Evolutionary conservation across 2,888 invertebrate genomes (phyloP), one percentile per base, ranked within the genome.

Genomic region (Epistrophella euchroma): DNA sequence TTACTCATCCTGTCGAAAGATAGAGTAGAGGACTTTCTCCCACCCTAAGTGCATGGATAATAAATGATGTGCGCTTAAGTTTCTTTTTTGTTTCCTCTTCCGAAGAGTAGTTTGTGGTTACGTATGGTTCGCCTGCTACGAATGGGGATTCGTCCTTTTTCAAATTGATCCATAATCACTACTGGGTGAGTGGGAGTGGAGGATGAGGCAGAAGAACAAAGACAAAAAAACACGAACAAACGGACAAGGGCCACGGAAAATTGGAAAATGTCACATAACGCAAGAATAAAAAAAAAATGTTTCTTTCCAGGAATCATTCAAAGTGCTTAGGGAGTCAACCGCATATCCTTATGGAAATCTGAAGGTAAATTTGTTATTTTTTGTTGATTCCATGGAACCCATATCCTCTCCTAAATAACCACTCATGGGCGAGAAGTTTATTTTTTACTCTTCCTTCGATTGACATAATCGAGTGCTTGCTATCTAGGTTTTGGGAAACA

Each of bases 371-470:
- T 81, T 70, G 68, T 70, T 73, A 45, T 77, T 73, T 75, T 55
- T 70, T 56, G 37, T 17, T 45, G 13, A 50, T 22, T 19, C 35
- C 45, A 43, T 43, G 47, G 66, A 58, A 80, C 58, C 80, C 64
- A 72, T 64, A 73, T 82, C 73, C 68, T 50, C 43, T 73, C 37
- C 19, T 50, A 86, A 86, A 82, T 77, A 77, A 86, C 76, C 86
- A 82, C 86, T 86, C 81, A 64, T 73, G 73, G 72, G 56, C 40
- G 72, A 55, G 81, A 86, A 82, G 86, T 81, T 86, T 81, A 60
- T 85, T 86, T 86, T 86, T 78, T 86, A 86, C 86, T 86, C 86
- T 86, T 86, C 86, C 76, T 50, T 82, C 86, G 82, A 86, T 86
- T 86, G 86, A 86, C 77, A 82, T 86, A 86, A 86, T 86, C 86